Evolutionary conservation across 2,113 vertebrate species (phyloP), one percentile per base, ranked within the genome.

Genomic region (Gracilinanus agilis): DNA sequence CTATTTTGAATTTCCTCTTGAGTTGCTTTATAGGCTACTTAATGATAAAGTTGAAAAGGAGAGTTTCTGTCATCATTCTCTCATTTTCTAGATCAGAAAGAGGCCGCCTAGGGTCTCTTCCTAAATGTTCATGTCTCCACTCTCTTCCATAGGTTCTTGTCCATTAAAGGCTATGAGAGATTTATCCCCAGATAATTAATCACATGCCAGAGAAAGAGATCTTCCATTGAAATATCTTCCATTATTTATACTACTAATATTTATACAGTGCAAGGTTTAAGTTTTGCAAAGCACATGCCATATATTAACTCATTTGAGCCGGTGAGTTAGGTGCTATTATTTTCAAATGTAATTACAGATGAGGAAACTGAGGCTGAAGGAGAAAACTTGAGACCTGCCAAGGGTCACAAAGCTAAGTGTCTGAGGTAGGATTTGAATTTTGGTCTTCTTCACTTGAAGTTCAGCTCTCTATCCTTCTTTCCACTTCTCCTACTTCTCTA

Each of bases 331-430:
- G 19, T 3, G 1, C 21, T 88, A 53, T 54, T 9, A 49, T 40
- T 55, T 54, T 90, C 61, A 90, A 90, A 83, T 83, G 67, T 83
- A 83, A 93, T 89, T 94, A 55, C n/a, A 44, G 0, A 44, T 5
- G 16, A 94, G 16, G 67, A 94, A 94, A 67, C 55, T 55, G 55
- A 92, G 90, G 90, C 58, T 3, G 58, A 67, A 5, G 58, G 91
- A 49, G 44, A 92, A 91, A 95, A 96, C 75, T 25, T 34, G 27
- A 12, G 11, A 29, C 29, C 21, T 75, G 16, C 19, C n/a, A 83
- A 83, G 16, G 67, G n/a, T 83, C 67, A 83, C 34, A n/a, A 16
- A n/a, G 21, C 67, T 40, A 40, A 19, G 67, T 23, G 19, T 83
- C n/a, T 83, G 67, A 40, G 67, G 34, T 8, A 23, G 67, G 34